Base-by-base conservation (phyloP, 92 coral and sea anemone species). In the Palythoa grandiflora region DNA sequence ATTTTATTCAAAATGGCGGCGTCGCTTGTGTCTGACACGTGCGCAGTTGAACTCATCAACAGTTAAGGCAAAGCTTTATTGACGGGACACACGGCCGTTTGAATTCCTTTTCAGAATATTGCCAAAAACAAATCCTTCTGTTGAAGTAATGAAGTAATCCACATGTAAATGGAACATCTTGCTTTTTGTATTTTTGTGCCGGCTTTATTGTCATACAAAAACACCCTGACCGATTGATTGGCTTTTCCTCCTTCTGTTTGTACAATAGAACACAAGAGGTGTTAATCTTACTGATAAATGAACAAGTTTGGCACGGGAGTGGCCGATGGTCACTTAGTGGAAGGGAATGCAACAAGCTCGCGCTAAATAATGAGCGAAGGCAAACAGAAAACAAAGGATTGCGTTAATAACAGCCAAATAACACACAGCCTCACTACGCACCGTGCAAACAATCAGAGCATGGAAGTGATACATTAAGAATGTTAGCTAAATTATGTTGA, bases 251-350 rank as follows among this genome's bases (percentile, higher is more conserved):
- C 44, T 78, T 20, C 14, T 60, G 75, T 66, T 20, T 14, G 15
- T 19, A 81, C 86, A 81, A 81, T 81, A 36, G 74, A 81, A 44
- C 86, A 81, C 75, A 21, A 66, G 47, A 71, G 66, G 74, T 63
- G 53, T 20, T 48, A 12, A 48, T 52, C 38, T 13, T 36, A 77
- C 28, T 37, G 17, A 53, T 53, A 36, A 36, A 20, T 81, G 71
- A 68, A 65, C 74, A 81, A 68, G 55, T 39, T 28, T 44, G 75
- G 75, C 86, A 81, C 75, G 86, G 86, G 86, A 81, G 47, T 44
- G 86, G 75, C 61, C 61, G 86, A 81, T 81, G 86, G 86, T 81
- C 86, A 81, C 75, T 81, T 81, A 4, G 86, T 47, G 48, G 36
- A 61, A 61, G 39, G 48, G 21, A 55, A 15, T 1, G 59, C 48